Percentiles rank a stretch among this genome's conserved stretches.
Conservation (phyloP, 1,140 invertebrate genomes). For the Pseudomyrmex sp. region DNA sequence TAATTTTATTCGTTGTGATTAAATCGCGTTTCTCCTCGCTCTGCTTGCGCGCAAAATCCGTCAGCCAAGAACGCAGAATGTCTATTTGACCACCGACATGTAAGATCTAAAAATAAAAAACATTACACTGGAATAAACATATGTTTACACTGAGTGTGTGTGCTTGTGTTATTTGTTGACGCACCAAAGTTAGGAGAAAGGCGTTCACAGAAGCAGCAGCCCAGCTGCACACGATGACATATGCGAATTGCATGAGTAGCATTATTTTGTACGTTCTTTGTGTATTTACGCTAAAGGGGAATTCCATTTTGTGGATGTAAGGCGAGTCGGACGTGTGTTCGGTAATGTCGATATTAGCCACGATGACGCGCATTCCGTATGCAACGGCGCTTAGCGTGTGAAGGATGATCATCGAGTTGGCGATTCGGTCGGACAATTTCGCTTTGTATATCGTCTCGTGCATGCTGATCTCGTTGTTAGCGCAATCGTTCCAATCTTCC, state of each 20-base stretch:
- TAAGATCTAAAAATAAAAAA: constrained; percentile 35
- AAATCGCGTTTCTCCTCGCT: background rate
- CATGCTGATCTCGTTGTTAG: constrained; percentile 4
- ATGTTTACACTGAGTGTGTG: background rate
- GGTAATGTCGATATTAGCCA: constrained; percentile 8
- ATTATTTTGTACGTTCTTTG: constrained; percentile 20
- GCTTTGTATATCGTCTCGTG: constrained; percentile 2
- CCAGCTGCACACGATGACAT: constrained; percentile 8
- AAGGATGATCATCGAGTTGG: constrained; percentile 35
- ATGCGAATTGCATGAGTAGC: background rate
- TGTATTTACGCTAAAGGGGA: constrained; percentile 31
- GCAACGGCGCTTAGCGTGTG: constrained; percentile 20
- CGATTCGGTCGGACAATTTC: constrained; percentile 21
- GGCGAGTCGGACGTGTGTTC: background rate
- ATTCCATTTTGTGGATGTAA: constrained; percentile 23
- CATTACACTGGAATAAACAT: background rate
- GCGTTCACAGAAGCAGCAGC: constrained; percentile 18
- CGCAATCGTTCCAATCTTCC: constrained; percentile 24
- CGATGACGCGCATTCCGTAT: background rate
- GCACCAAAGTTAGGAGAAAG: constrained; percentile 33
- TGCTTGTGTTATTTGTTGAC: background rate
- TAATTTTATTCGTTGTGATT: constrained; percentile 8
- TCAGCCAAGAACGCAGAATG: constrained; percentile 17
- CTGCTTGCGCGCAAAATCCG: background rate
- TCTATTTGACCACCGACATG: constrained; percentile 53